Conservation (phyloP, 2,797 vertebrate genomes). For the Pteropus rufus region DNA sequence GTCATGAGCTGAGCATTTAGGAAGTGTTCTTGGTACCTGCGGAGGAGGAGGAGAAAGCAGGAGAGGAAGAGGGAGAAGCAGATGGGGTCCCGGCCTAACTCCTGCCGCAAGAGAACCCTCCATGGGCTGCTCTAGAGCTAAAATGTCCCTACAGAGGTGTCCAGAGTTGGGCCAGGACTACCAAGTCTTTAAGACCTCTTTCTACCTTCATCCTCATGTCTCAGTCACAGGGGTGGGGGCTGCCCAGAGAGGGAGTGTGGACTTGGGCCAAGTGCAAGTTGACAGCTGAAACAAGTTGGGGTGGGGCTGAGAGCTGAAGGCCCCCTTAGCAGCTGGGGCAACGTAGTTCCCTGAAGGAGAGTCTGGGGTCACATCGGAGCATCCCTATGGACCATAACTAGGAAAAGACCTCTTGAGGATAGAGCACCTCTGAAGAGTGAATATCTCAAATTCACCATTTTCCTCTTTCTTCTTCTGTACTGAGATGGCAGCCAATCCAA, state of each 20-base stretch:
- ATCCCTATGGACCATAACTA: too few relatives aligned
- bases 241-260: background rate
- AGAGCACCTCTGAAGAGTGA: background rate
- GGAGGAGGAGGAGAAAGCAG: background rate
- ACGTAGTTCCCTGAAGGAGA: background rate
- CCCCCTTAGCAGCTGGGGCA: background rate
- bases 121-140: fast-evolving
- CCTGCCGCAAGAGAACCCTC: background rate
- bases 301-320: background rate
- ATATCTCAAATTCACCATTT: background rate
- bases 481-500: background rate
- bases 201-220: fast-evolving
- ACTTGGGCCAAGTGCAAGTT: background rate
- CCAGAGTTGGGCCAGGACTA: too few relatives aligned
- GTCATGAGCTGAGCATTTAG: background rate
- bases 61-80: background rate
- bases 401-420: background rate
- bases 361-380: fast-evolving
- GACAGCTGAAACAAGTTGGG: background rate
- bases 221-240: background rate
- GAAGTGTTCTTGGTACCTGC: background rate
- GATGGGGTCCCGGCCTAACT: too few relatives aligned
- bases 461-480: background rate
- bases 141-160: background rate
- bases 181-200: background rate